phyloP scores from a whole-genome alignment of 1,140 invertebrate species.

The Papilio aristodemus region DNA sequence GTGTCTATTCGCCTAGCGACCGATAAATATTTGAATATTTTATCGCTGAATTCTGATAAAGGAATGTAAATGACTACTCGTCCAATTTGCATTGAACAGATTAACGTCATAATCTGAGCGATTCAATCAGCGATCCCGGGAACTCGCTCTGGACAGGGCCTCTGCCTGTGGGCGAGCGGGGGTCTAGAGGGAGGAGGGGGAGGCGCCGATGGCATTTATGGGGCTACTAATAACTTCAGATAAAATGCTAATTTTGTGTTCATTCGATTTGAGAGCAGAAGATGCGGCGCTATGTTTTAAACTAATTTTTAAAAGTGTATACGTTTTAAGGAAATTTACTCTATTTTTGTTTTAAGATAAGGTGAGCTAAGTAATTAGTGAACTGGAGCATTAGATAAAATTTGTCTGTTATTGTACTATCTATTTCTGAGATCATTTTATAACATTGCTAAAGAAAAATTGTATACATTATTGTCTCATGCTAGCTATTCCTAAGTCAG shows the following conservation, averaged over 20 bases:
- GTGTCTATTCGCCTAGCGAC: slow-evolving; percentile 55
- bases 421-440: too few relatives aligned
- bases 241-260: slow-evolving; percentile 80
- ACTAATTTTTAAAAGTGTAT: slow-evolving; percentile 1
- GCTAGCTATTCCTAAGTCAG: too few relatives aligned
- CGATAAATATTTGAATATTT: slow-evolving; percentile 78
- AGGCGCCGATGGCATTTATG: slow-evolving; percentile 45
- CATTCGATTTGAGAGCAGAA: slow-evolving; percentile 73
- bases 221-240: slow-evolving; percentile 76
- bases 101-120: slow-evolving; percentile 79
- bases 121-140: slow-evolving; percentile 76
- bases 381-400: background rate
- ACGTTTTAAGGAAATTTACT: slow-evolving; percentile 10
- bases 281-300: slow-evolving; percentile 47
- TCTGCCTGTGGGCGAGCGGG: background rate
- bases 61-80: slow-evolving; percentile 78
- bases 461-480: too few relatives aligned
- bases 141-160: slow-evolving; percentile 61
- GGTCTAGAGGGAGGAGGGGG: slow-evolving; percentile 33
- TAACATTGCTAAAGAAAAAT: too few relatives aligned
- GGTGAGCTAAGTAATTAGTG: too few relatives aligned
- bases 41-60: slow-evolving; percentile 73
- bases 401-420: too few relatives aligned
- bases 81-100: slow-evolving; percentile 79
- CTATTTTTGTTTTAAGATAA: background rate